Conservation (phyloP, 2,797 vertebrate genomes). For the Hipposideros larvatus region DNA sequence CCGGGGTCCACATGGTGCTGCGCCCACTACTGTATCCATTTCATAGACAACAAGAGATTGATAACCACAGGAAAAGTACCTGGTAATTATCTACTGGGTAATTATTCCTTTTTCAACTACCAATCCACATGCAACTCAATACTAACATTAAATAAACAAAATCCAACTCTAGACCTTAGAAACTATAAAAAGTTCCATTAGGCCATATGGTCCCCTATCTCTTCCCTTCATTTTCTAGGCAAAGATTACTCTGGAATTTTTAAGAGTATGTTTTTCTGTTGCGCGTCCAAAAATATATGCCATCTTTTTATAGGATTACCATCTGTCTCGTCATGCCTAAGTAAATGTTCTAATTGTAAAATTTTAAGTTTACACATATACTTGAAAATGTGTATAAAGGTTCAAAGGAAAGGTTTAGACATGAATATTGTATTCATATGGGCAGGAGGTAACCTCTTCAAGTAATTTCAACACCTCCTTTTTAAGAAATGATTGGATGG, state of each 20-base stretch:
- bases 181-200: conserved; percentile 48
- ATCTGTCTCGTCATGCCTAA: conserved; percentile 71
- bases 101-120: not conserved
- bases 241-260: conserved; percentile 71
- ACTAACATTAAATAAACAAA: conserved; percentile 41
- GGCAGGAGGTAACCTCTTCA: not conserved
- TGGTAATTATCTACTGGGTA: not conserved
- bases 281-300: conserved; percentile 78
- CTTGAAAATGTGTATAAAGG: not conserved
- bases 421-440: not conserved
- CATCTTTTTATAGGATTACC: conserved; percentile 79
- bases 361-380: conserved; percentile 63
- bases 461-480: not conserved
- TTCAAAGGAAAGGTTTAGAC: conserved; percentile 8
- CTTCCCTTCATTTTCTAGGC: conserved; percentile 64
- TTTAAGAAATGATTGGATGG: not conserved
- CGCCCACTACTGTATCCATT: not conserved
- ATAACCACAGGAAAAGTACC: not conserved
- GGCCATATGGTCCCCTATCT: conserved; percentile 53
- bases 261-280: conserved; percentile 79
- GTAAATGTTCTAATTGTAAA: conserved; percentile 72
- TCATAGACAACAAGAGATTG: not conserved
- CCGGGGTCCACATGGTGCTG: not conserved
- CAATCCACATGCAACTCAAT: not conserved
- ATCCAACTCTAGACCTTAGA: conserved; percentile 49